Base-by-base conservation (phyloP, 1,140 invertebrate species). In the Bombus difficillimus region DNA sequence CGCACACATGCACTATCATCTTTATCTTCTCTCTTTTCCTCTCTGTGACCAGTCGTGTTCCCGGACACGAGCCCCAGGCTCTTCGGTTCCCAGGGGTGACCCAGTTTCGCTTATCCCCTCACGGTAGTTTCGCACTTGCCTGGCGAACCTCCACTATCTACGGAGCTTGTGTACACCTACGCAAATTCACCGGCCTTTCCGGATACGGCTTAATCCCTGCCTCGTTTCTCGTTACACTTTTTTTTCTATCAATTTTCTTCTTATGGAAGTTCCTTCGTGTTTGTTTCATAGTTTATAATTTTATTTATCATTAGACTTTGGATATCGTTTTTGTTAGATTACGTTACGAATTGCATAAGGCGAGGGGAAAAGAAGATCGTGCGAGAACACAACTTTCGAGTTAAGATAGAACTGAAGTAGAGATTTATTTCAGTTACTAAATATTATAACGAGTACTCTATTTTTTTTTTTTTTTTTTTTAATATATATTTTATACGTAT, bases 31-130 rank as follows among this genome's bases (percentile, higher is more conserved):
- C n/a, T 53, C 43, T 6, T 53, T 34, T 13, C 9, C 81, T 78
- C 87, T 64, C 25, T 22, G 28, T 75, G 80, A 18, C 72, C 59
- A 64, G 76, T 73, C 75, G 39, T 78, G 71, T 82, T 77, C 83
- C 86, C 71, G 86, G 88, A 82, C 78, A 83, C 83, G 78, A 89
- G 83, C 79, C 68, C 77, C 82, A 91, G 87, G 78, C 89, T 85
- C 83, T 83, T 68, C 64, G 73, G 77, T 88, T 89, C 84, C 81
- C 88, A 88, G 88, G 87, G 89, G 85, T 93, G 92, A 93, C 92
- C 92, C 79, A 93, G 86, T 92, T 93, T 92, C 89, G 43, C 90
- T 86, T 86, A 90, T 89, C 91, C 91, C 85, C 85, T 81, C 86
- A 66, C 86, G 81, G 57, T 86, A 74, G 78, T 80, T 69, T 78